A percentile compares a stretch with the other conserved stretches of the same genome.
Conservation (phyloP, 2,797 vertebrate species). For the Hemitrygon akajei region DNA sequence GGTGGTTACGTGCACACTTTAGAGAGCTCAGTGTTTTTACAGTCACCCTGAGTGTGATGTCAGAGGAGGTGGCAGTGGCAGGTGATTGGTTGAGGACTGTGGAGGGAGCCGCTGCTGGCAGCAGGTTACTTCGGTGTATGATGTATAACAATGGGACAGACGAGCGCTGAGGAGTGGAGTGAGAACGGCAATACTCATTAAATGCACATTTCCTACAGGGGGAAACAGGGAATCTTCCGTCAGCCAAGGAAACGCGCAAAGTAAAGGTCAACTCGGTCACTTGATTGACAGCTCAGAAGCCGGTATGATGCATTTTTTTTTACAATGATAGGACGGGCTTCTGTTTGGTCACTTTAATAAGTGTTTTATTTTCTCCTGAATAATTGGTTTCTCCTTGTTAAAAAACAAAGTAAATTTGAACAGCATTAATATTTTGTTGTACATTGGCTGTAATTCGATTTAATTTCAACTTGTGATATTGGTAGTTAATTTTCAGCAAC, state of each 20-base stretch:
- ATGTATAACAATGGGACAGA: conserved; percentile 30
- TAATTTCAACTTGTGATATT: conserved; percentile 5
- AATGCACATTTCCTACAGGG: conserved; percentile 9
- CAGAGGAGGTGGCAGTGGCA: conserved; percentile 30
- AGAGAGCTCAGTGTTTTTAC: conserved; percentile 9
- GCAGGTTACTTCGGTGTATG: background rate
- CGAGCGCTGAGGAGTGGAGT: conserved; percentile 26
- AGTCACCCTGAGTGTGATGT: conserved; percentile 21
- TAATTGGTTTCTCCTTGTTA: background rate
- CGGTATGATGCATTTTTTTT: conserved; percentile 26
- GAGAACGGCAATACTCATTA: conserved; percentile 21
- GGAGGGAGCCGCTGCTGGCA: conserved; percentile 12
- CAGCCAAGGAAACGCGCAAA: conserved; percentile 10
- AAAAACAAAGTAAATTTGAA: background rate
- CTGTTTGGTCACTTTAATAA: background rate
- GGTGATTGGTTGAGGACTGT: background rate
- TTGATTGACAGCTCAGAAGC: conserved; percentile 29
- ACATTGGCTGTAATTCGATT: background rate
- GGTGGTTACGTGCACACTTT: background rate
- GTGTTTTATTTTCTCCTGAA: background rate
- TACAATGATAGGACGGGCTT: background rate
- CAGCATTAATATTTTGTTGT: background rate
- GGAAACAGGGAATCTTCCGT: conserved; percentile 4
- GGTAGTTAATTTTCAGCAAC: background rate
- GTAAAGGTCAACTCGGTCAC: conserved; percentile 30